phyloP scores from a whole-genome alignment of 2,113 vertebrate species.

The Pangasianodon hypophthalmus region DNA sequence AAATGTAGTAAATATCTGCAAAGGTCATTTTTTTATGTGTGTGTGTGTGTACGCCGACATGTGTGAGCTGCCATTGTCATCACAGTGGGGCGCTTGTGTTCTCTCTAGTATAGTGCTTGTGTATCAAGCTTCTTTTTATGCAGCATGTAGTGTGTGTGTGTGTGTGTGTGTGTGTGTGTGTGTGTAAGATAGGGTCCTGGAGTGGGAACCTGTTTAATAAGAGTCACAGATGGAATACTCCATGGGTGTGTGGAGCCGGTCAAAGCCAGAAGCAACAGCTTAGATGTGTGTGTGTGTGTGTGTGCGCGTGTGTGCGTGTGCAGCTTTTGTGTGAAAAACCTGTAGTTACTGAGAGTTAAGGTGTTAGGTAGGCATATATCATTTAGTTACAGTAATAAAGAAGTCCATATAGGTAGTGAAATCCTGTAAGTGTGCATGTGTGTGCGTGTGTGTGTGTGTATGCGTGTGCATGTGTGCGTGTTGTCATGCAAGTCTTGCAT shows the following conservation, averaged over 20 bases:
- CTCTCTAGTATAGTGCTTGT: constrained; percentile 65
- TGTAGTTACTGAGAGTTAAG: neutral
- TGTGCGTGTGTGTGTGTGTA: neutral
- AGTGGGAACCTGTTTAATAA: constrained; percentile 70
- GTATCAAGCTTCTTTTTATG: constrained; percentile 67
- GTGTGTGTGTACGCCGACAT: constrained; percentile 25
- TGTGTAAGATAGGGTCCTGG: constrained; percentile 57
- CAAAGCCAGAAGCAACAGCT: constrained; percentile 51
- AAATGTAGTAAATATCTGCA: neutral
- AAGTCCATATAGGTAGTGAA: neutral
- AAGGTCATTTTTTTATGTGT: neutral
- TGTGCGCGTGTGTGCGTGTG: constrained; percentile 50
- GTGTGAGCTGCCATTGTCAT: constrained; percentile 69
- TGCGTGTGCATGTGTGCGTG: neutral
- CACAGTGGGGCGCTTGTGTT: constrained; percentile 70
- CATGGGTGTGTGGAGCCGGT: constrained; percentile 59
- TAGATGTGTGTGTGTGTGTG: constrained; percentile 54
- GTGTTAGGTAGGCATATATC: neutral
- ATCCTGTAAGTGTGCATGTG: neutral
- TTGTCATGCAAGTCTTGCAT: neutral
- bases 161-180: constrained; percentile 10
- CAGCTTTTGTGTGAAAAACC: constrained; percentile 24
- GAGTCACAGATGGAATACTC: constrained; percentile 71
- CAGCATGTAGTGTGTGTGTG: constrained; percentile 54
- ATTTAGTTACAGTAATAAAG: constrained; percentile 4